phyloP scores from a whole-genome alignment of 2,888 invertebrate genomes.

The Drosophila prolongata region DNA sequence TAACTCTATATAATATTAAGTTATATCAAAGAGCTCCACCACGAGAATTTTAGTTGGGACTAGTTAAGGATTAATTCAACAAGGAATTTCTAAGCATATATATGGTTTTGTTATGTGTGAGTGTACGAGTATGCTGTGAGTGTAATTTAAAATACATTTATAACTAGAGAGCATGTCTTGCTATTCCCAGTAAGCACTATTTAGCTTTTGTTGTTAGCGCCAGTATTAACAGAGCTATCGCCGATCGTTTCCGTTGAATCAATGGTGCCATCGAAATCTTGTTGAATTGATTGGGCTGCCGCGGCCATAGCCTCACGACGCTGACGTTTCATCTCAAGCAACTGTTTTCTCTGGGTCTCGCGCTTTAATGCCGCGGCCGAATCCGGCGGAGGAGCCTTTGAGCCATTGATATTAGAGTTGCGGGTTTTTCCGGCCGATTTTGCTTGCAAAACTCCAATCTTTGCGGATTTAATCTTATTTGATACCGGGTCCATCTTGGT shows the following conservation, averaged over 20 bases:
- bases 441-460: slow-evolving; percentile 61
- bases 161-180: slow-evolving; percentile 67
- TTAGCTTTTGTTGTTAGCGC: slow-evolving; percentile 71
- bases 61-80: slow-evolving; percentile 78
- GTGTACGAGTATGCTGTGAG: slow-evolving; percentile 44
- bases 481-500: slow-evolving; percentile 2
- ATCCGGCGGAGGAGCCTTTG: slow-evolving; percentile 56
- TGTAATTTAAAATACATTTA: slow-evolving; percentile 40
- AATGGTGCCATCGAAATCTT: slow-evolving; percentile 34
- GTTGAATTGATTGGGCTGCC: slow-evolving; percentile 18
- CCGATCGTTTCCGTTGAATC: slow-evolving; percentile 31
- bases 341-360: slow-evolving; percentile 90
- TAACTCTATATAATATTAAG: slow-evolving; percentile 33
- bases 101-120: slow-evolving; percentile 38
- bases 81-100: slow-evolving; percentile 68
- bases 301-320: slow-evolving; percentile 81
- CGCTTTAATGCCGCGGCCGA: slow-evolving; percentile 86
- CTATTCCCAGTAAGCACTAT: slow-evolving; percentile 55
- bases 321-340: slow-evolving; percentile 88
- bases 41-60: slow-evolving; percentile 65
- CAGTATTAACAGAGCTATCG: slow-evolving; percentile 48
- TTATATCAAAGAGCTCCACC: slow-evolving; percentile 49
- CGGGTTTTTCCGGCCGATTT: slow-evolving; percentile 49
- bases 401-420: slow-evolving; percentile 47
- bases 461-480: slow-evolving; percentile 64